Evolutionary conservation across 2,797 vertebrate genomes (phyloP), one percentile per base, ranked within the genome.

Genomic region (Epinephelus coioides): DNA sequence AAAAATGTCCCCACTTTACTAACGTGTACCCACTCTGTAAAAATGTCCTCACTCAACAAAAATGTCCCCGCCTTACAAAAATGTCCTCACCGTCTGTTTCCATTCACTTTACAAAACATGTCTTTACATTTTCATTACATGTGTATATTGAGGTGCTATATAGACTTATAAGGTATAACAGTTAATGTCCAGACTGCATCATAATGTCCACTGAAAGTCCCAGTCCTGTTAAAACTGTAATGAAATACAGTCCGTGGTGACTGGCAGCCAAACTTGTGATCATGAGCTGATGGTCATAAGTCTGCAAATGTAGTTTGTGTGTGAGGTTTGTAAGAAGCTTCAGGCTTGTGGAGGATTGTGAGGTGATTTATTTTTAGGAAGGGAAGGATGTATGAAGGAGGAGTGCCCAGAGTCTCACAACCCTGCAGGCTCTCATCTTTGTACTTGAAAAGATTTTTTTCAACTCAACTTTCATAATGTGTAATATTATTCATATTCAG

Each of bases 271-370:
- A 56, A 74, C 82, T 69, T 79, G 85, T 86, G 84, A 85, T 23
- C 11, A 0, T 54, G 73, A 62, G 53, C 65, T 65, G 66, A 57
- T 12, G n/a, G 65, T 89, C 82, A 86, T 79, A 68, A 80, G 82
- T 73, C 43, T 51, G 30, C 27, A 60, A 40, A 57, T 44, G 3
- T 18, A 9, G 49, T 68, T 18, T 21, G 0, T 57, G 3, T 56
- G 57, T 40, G 47, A 71, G 27, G 56, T 76, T 43, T 5, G 44
- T 30, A 25, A 64, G 53, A 81, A 71, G 76, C 73, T 79, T 62
- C 73, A 62, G 72, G 72, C 50, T 1, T 43, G 27, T 49, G 7
- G 10, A 57, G 17, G 30, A 38, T 21, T 10, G 67, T 14, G 50
- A 77, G 17, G 19, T 25, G 21, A 15, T 44, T 55, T 68, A 62